Evolutionary conservation across 2,113 vertebrate genomes (phyloP).

Genomic region (Ailuropoda melanoleuca): DNA sequence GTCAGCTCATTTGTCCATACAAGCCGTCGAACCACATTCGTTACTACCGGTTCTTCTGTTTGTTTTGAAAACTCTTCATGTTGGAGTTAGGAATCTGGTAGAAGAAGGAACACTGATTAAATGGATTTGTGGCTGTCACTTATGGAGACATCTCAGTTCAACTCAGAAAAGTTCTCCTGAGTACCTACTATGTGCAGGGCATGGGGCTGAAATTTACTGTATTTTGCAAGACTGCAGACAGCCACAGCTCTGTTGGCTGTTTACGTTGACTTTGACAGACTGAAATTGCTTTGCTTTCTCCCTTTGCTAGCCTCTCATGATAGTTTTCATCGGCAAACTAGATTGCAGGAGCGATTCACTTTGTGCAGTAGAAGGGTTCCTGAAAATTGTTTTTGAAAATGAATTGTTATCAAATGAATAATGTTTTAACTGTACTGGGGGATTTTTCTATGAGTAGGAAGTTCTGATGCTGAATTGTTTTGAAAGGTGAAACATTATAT

Average conservation of each 20-base stretch:
- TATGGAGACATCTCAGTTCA: not conserved
- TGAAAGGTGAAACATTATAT: conserved; percentile 38
- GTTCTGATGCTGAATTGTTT: conserved; percentile 14
- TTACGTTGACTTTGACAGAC: not conserved
- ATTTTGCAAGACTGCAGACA: not conserved
- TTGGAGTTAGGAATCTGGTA: not conserved
- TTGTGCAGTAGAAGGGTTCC: not conserved
- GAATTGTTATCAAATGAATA: conserved; percentile 11
- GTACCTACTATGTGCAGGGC: not conserved
- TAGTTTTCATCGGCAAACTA: not conserved
- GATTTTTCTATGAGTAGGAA: conserved; percentile 30
- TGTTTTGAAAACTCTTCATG: conserved; percentile 50
- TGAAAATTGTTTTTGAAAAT: conserved; percentile 39
- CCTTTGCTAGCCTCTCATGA: not conserved
- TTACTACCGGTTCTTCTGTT: conserved; percentile 1
- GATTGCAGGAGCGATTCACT: not conserved
- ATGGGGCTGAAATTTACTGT: not conserved
- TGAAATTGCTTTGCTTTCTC: not conserved
- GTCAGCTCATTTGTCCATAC: conserved; percentile 55
- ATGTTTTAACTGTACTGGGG: not conserved
- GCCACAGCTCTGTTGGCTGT: not conserved
- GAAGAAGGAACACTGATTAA: not conserved
- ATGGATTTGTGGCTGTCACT: not conserved
- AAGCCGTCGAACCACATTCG: not conserved
- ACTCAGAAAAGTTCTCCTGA: not conserved